Evolutionary conservation across 1,140 invertebrate species (phyloP).

Genomic region (Lethrus apterus): DNA sequence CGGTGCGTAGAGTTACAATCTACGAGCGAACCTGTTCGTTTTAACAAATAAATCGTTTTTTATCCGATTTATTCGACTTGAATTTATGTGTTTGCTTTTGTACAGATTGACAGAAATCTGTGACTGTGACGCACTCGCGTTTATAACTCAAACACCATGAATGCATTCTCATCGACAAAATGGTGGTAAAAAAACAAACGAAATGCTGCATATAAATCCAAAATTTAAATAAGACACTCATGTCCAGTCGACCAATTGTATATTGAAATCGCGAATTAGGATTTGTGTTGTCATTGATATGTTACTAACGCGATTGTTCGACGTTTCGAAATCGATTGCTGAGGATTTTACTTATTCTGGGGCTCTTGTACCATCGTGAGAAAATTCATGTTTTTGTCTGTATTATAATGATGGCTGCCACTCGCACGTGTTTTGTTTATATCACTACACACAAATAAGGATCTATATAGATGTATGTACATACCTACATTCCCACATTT

Average conservation of each 20-base stretch:
- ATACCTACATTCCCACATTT: too few species aligned
- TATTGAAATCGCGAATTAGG: conserved; percentile 18
- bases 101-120: conserved; percentile 29
- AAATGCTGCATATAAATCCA: conserved; percentile 20
- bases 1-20: conserved; percentile 20
- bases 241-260: conserved; percentile 18
- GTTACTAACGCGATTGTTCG: conserved; percentile 12
- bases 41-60: conserved; percentile 33
- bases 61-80: conserved; percentile 31
- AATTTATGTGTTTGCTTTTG: conserved; percentile 20
- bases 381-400: conserved; percentile 29
- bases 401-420: conserved; percentile 26
- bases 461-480: neutral
- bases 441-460: conserved; percentile 5
- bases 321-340: conserved; percentile 5
- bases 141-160: conserved; percentile 25
- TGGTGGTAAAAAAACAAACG: conserved; percentile 24
- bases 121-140: conserved; percentile 28
- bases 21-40: conserved; percentile 17
- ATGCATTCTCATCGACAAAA: conserved; percentile 31
- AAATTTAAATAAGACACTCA: conserved; percentile 28
- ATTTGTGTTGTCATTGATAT: conserved; percentile 13
- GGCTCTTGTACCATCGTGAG: conserved; percentile 26
- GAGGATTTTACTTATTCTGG: conserved; percentile 19
- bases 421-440: conserved; percentile 23